These are phyloP conservation scores for Struthidea cinerea DNA, from an alignment of 2,113 vertebrate genomes.

Conservation along the genomic window DNA sequence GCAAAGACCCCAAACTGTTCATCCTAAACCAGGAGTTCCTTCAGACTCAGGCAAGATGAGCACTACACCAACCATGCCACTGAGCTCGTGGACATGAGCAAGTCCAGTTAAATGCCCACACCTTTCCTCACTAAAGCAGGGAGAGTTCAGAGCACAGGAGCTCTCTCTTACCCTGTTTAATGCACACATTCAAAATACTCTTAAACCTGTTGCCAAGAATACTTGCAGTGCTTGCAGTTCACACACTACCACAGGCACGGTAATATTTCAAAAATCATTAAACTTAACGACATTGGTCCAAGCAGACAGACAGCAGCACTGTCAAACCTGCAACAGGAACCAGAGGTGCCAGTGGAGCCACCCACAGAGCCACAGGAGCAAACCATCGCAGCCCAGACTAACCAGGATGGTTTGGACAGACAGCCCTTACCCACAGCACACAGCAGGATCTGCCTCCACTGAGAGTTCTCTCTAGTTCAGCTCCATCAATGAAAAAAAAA, in stretches of 20 bases:
- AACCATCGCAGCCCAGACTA: neutral
- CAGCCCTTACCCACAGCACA: neutral
- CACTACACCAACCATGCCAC: no score
- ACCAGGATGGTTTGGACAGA: neutral
- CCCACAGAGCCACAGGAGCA: rapidly evolving
- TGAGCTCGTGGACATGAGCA: rapidly evolving
- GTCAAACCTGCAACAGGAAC: neutral
- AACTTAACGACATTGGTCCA: neutral
- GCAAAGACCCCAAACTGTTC: rapidly evolving
- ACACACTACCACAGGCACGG: neutral
- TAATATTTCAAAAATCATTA: neutral
- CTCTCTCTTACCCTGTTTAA: neutral
- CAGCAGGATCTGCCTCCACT: neutral
- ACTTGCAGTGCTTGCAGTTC: neutral
- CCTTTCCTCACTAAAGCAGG: neutral
- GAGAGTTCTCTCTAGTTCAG: neutral
- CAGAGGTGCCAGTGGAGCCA: neutral
- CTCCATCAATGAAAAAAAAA: neutral
- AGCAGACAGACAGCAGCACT: neutral
- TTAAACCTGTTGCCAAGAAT: neutral
- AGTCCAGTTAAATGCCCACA: rapidly evolving
- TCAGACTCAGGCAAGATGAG: no score
- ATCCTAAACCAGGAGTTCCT: neutral
- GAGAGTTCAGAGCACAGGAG: neutral
- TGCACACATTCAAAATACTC: neutral